These are phyloP conservation scores for Caenorhabditis wallacei DNA, from an alignment of 2,888 invertebrate genomes.

Conservation along the genomic window DNA sequence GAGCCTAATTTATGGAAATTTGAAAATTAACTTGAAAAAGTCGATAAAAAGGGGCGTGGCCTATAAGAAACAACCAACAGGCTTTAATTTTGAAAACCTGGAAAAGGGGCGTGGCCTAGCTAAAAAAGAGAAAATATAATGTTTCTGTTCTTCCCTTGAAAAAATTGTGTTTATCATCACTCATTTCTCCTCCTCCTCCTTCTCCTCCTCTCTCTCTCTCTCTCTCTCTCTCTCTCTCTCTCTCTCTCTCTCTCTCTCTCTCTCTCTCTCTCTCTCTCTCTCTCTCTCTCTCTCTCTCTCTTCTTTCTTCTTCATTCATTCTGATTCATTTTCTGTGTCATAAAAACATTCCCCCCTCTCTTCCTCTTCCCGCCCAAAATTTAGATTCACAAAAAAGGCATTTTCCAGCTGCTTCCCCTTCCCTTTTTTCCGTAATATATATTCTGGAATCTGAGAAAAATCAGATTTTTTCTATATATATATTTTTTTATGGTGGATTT, in stretches of 20 bases:
- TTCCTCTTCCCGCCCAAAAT: too few species aligned
- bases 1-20: too few species aligned
- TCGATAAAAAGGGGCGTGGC: too few species aligned
- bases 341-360: background rate
- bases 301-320: conserved; percentile 3
- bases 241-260: conserved; percentile 7
- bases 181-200: background rate
- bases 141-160: background rate
- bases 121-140: background rate
- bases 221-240: background rate
- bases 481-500: too few species aligned
- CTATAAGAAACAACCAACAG: too few species aligned
- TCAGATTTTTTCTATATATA: too few species aligned
- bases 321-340: conserved; percentile 10
- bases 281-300: background rate
- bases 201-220: background rate
- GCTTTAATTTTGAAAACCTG: too few species aligned
- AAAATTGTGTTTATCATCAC: background rate
- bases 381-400: background rate
- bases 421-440: background rate
- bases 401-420: conserved; percentile 14
- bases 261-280: background rate
- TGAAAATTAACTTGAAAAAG: too few species aligned
- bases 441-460: background rate
- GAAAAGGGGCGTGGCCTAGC: too few species aligned